A percentile compares a stretch with the other conserved stretches of the same genome.
phyloP scores from a whole-genome alignment of 2,797 vertebrate genomes.

The Argya squamiceps region DNA sequence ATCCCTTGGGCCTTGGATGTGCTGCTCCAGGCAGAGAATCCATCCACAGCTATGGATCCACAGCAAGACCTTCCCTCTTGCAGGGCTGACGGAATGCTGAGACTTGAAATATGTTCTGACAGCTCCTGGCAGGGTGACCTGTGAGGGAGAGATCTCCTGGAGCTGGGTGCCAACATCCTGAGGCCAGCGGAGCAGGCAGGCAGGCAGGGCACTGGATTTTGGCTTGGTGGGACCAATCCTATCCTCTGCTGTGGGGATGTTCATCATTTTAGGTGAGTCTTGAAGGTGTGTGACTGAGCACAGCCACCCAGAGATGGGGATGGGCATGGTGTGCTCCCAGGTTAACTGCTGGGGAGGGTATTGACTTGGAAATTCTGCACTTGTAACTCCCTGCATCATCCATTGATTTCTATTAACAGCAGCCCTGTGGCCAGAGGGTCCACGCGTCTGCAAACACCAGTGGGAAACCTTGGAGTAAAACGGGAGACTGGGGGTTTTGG shows the following conservation, averaged over 20 bases:
- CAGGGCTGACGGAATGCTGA: not conserved
- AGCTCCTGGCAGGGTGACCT: not conserved
- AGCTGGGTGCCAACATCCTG: not conserved
- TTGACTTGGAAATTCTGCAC: not conserved
- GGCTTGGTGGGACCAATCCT: not conserved
- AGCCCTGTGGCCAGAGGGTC: not conserved
- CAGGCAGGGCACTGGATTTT: not conserved
- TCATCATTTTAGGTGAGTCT: not conserved
- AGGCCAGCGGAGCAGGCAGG: not conserved
- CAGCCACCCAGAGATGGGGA: not conserved
- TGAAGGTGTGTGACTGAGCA: not conserved
- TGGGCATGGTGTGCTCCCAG: not conserved
- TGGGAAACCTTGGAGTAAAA: not conserved
- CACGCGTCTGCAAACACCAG: not conserved
- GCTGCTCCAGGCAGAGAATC: not conserved
- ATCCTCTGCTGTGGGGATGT: not conserved
- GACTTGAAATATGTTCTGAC: not conserved
- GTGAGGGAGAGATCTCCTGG: not conserved
- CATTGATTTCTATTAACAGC: not conserved
- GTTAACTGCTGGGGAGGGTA: not conserved
- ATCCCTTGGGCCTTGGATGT: not conserved
- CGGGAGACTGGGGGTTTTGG: fast-evolving
- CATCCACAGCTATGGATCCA: fast-evolving
- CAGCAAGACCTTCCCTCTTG: not conserved
- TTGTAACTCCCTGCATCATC: not conserved